A percentile compares a stretch with the other conserved stretches of the same genome.
phyloP scores from a whole-genome alignment of 2,888 invertebrate species.

The Thereva nobilitata region DNA sequence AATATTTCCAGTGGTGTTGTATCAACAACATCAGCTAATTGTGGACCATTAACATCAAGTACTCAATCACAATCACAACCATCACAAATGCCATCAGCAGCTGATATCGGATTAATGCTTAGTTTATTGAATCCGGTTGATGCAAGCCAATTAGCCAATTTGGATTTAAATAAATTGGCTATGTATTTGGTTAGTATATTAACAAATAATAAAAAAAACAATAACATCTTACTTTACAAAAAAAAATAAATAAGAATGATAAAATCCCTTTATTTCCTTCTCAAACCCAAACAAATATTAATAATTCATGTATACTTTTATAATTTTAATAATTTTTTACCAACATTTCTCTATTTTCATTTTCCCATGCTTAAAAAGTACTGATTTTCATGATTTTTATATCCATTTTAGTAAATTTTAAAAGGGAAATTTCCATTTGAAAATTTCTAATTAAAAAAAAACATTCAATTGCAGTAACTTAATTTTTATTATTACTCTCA shows the following conservation, averaged over 20 bases:
- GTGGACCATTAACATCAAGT: constrained; percentile 48
- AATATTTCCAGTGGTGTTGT: constrained; percentile 30
- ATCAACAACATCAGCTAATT: constrained; percentile 42
- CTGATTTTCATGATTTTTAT: no score
- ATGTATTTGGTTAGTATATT: constrained; percentile 71
- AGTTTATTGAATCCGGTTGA: constrained; percentile 58
- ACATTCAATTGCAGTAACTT: no score
- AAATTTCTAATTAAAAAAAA: no score
- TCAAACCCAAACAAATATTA: not conserved
- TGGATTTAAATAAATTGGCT: constrained; percentile 74
- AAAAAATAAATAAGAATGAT: constrained; percentile 24
- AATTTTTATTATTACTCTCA: no score
- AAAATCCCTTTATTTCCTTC: constrained; percentile 7
- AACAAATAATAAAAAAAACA: constrained; percentile 40
- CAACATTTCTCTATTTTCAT: no score
- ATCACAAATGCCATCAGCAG: constrained; percentile 57
- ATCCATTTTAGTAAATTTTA: no score
- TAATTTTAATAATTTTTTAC: no score
- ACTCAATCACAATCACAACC: constrained; percentile 44
- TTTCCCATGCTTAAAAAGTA: no score
- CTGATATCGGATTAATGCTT: constrained; percentile 58
- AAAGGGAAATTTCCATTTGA: no score
- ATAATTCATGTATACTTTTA: not conserved
- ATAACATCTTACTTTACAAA: constrained; percentile 24
- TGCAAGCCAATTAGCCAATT: constrained; percentile 68